Base-by-base conservation (phyloP, 1,140 invertebrate genomes). In the Stegodyphus mimosarum region DNA sequence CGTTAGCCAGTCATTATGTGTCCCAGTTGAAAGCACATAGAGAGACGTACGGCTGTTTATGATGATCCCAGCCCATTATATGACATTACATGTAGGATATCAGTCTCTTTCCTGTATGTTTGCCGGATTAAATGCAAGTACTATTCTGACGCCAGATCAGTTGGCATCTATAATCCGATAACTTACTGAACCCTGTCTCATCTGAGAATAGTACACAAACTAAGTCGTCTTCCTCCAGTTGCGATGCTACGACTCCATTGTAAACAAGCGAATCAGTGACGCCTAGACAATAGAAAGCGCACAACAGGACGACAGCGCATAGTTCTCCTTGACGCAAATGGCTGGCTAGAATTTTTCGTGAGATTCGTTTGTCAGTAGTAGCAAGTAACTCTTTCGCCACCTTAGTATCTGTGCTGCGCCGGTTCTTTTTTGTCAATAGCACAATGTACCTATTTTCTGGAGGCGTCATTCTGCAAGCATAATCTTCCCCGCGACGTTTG, bases 11-110 rank as follows among this genome's bases (percentile, higher is more conserved):
- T 72, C 70, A 72, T 72, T 48, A 17, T 33, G 33, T 33, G 33
- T 60, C 50, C 70, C 70, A 49, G 70, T 7, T 72, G 50, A 3
- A 72, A 72, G 70, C 9, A 72, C 70, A 72, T 72, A 50, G 33
- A 72, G 70, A 2, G 5, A 72, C 70, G 6, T 72, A 51, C 6
- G n/a, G 33, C 70, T 7, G 49, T 50, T 72, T 17, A 72, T 51
- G 0, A 15, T 33, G 11, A 72, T 50, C 48, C 49, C 18, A 53
- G 67, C 33, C 33, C 67, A 69, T 33, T 33, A 33, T 3, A 33
- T 33, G 33, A 3, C 33, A 33, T 3, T 33, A 33, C 33, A 33
- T 33, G 3, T 33, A 33, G 33, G 33, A 33, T 33, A 33, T 33
- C 33, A 3, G 3, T 33, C 33, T 33, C 33, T 33, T 33, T 33